These are phyloP conservation scores for Lordiphosa clarofinis DNA, from an alignment of 1,140 invertebrate genomes.

Conservation along the genomic window DNA sequence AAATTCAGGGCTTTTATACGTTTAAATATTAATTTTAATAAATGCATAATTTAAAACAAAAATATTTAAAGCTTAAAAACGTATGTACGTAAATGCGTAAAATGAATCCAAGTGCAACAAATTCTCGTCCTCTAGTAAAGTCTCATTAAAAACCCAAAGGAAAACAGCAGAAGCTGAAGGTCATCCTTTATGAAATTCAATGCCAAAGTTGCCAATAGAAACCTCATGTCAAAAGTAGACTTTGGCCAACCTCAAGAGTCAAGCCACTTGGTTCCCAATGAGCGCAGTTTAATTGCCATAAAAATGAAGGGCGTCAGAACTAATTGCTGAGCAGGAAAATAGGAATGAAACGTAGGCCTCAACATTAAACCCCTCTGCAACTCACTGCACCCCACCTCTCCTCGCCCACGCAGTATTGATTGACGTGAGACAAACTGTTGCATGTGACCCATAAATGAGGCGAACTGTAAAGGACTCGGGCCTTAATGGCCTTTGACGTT, in stretches of 20 bases:
- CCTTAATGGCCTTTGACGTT: conserved; percentile 44
- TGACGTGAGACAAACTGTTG: conserved; percentile 50
- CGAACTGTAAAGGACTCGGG: conserved; percentile 42
- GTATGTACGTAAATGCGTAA: too few species aligned
- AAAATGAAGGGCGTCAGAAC: conserved; percentile 53
- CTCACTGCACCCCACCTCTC: neutral
- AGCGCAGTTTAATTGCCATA: conserved; percentile 62
- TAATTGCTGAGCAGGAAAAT: conserved; percentile 45
- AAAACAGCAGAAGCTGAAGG: conserved; percentile 15
- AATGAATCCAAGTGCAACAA: too few species aligned
- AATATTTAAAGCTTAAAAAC: too few species aligned
- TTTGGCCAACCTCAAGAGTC: conserved; percentile 17
- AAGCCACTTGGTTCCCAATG: conserved; percentile 21
- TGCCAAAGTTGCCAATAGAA: conserved; percentile 16
- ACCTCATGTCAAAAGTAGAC: conserved; percentile 10
- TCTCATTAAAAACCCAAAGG: conserved; percentile 35
- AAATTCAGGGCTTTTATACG: too few species aligned
- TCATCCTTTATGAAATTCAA: conserved; percentile 30
- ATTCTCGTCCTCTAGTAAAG: neutral
- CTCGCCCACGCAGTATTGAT: conserved; percentile 45
- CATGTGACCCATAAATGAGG: conserved; percentile 63
- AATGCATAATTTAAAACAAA: too few species aligned
- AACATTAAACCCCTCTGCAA: conserved; percentile 3
- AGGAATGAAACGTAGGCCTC: conserved; percentile 1
- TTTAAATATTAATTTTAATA: too few species aligned